Base-by-base conservation (phyloP, 1,140 invertebrate genomes). In the Whitmania pigra region DNA sequence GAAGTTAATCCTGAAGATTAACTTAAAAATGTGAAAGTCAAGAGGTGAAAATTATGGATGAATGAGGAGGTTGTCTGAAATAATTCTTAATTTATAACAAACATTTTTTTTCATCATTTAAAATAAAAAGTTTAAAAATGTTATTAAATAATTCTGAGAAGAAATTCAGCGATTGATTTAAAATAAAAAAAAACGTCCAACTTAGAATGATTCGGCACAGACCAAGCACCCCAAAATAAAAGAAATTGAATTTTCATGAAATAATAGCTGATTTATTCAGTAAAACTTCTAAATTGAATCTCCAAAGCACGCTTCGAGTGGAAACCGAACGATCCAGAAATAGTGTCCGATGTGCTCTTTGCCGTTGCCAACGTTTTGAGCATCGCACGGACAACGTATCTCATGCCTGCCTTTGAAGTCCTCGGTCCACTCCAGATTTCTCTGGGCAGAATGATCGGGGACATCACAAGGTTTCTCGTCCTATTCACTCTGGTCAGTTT, bases 351-450 rank as follows among this genome's bases (percentile, higher is more conserved):
- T 74, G 80, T 81, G 0, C 71, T 82, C 63, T 82, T 82, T 77
- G 80, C 81, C 49, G 79, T 82, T n/a, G 81, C 81, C 60, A 82
- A 82, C 75, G 80, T 82, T 40, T 78, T 82, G 70, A 81, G 80
- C 74, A 81, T 83, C 77, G 79, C 81, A 15, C 74, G 82, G 27
- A 81, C 81, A 25, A 82, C 80, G 67, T 82, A 81, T 77, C 76
- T 83, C 68, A 81, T 83, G 78, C 82, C 82, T 22, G 82, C 81
- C 29, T 82, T 82, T 74, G 81, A 83, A 72, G 79, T 82, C 53
- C 76, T 83, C 29, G 82, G 82, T 29, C 82, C 82, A 0, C 74
- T 83, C 25, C 82, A 83, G 74, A 83, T 83, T 69, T 82, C 82
- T 0, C 76, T 83, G 5, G 81, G 80, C 13, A 75, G 80, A 31